Evolutionary conservation across 2,113 vertebrate species (phyloP), one percentile per base, ranked within the genome.

Genomic region (Oryzias woworae): DNA sequence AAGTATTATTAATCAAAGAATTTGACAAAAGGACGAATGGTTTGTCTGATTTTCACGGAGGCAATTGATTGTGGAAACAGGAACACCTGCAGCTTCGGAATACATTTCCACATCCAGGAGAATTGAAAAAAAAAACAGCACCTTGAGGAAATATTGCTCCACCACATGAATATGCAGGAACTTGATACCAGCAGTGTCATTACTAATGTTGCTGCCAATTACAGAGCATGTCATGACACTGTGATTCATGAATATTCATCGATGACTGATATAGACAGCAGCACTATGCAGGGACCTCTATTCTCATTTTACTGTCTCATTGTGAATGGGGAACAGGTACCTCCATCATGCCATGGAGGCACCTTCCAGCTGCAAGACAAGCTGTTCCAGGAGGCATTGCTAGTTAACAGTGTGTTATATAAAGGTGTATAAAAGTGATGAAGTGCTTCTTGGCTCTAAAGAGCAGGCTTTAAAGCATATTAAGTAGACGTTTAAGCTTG

Each of bases 181-280:
- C 84, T 88, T 85, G 88, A 92, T 91, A 90, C 91, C 83, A 86
- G 85, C 82, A 84, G 88, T 92, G 88, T 92, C 89, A 92, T 91
- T 92, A 89, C 92, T 92, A 92, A 92, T 91, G 90, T 91, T 92
- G 88, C 89, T 93, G 92, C 91, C 92, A 93, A 93, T 93, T 93
- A 93, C 90, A 91, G 90, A 89, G 86, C 89, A 88, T 92, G 92
- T 92, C 92, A 92, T 92, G 90, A 90, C 89, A 91, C 91, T 74
- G 81, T 91, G 90, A 92, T 91, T 92, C 91, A 92, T 92, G 89
- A 91, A 93, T 92, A 93, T 92, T 92, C 92, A 91, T 84, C 68
- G 61, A 44, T 85, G 89, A 87, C 89, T 89, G 90, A 92, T 92
- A 90, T 89, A 88, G 87, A 90, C 87, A 86, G 81, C 77, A 73